phyloP scores from a whole-genome alignment of 2,113 vertebrate species.

The Alouatta palliata region DNA sequence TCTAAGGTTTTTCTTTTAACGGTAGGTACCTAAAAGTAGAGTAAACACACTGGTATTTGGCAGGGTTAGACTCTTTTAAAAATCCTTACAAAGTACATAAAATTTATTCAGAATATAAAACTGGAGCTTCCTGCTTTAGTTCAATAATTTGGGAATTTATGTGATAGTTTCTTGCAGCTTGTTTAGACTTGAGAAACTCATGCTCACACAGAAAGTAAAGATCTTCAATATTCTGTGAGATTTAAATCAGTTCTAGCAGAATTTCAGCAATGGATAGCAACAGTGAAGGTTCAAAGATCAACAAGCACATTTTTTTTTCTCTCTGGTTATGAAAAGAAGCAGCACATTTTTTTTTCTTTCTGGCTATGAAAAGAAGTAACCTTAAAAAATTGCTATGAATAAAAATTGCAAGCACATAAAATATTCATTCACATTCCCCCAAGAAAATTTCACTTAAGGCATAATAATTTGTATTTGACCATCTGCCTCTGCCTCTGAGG shows the following conservation, averaged over 20 bases:
- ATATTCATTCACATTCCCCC: not conserved
- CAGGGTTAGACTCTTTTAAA: not conserved
- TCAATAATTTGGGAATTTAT: not conserved
- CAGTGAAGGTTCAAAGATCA: not conserved
- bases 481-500: not conserved
- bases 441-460: slow-evolving; percentile 8
- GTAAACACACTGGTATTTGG: not conserved
- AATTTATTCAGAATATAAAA: not conserved
- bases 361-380: not conserved
- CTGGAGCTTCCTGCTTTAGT: not conserved
- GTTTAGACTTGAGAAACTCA: not conserved
- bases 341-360: too few species aligned
- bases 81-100: not conserved
- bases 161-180: not conserved
- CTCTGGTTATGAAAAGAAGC: slow-evolving; percentile 1
- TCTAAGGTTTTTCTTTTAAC: too few species aligned
- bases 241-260: not conserved
- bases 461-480: slow-evolving; percentile 30
- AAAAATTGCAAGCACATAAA: slow-evolving; percentile 21
- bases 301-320: not conserved
- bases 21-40: not conserved
- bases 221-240: not conserved
- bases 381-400: not conserved
- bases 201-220: not conserved
- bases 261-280: not conserved